phyloP scores from a whole-genome alignment of 2,888 invertebrate genomes.

The Argyresthia albistria region DNA sequence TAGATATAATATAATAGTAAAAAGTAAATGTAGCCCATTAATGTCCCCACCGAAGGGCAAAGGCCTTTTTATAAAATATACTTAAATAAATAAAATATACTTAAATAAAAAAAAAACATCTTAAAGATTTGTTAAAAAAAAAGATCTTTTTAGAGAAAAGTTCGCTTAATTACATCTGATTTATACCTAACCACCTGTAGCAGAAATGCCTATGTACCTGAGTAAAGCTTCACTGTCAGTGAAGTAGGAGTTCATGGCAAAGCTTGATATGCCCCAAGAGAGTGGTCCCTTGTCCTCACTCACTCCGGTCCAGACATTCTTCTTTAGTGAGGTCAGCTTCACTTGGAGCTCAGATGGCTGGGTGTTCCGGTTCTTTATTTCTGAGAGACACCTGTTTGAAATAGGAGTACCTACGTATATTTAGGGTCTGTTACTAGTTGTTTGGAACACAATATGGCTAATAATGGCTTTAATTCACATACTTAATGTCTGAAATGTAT shows the following conservation, averaged over 20 bases:
- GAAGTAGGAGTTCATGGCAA: slow-evolving; percentile 67
- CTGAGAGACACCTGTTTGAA: slow-evolving; percentile 39
- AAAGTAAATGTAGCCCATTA: too few relatives aligned
- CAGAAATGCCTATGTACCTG: slow-evolving; percentile 41
- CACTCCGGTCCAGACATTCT: slow-evolving; percentile 82
- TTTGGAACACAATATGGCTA: too few relatives aligned
- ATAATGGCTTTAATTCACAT: too few relatives aligned
- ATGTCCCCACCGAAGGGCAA: too few relatives aligned
- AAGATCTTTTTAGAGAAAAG: not conserved
- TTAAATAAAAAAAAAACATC: not conserved
- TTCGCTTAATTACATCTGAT: not conserved
- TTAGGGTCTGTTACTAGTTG: too few relatives aligned
- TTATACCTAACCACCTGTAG: too few relatives aligned
- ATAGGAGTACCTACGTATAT: too few relatives aligned
- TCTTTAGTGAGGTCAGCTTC: slow-evolving; percentile 77
- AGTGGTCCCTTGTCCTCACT: slow-evolving; percentile 69
- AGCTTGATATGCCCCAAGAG: slow-evolving; percentile 77
- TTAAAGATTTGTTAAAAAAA: not conserved
- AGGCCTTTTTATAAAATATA: too few relatives aligned
- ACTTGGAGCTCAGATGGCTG: slow-evolving; percentile 77
- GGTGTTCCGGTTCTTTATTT: slow-evolving; percentile 46
- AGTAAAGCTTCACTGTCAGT: slow-evolving; percentile 73
- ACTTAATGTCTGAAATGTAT: too few relatives aligned
- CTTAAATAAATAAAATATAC: too few relatives aligned
- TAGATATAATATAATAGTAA: too few relatives aligned